Percentiles rank a stretch among this genome's conserved stretches.
phyloP scores from a whole-genome alignment of 2,113 vertebrate genomes.

The Plotosus lineatus region DNA sequence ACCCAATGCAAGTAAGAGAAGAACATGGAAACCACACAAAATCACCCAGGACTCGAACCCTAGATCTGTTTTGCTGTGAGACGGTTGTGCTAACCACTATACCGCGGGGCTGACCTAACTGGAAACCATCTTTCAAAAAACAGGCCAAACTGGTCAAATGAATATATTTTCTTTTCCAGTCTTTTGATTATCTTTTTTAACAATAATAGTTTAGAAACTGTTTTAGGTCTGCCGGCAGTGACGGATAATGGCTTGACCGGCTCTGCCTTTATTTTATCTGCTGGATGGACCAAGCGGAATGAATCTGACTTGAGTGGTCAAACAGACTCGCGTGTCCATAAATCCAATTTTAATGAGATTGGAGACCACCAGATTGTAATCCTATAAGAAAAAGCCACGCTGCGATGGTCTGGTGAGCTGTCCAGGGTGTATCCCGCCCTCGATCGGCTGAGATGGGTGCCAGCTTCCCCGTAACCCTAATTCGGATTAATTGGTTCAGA shows the following conservation, averaged over 20 bases:
- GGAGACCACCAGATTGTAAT: background rate
- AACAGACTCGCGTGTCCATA: background rate
- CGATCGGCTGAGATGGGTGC: no score
- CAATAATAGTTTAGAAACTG: background rate
- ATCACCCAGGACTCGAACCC: no score
- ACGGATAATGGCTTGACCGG: background rate
- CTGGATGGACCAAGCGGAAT: background rate
- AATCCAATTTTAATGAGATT: constrained; percentile 11
- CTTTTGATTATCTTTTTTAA: no score
- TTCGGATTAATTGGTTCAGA: no score
- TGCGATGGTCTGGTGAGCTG: no score
- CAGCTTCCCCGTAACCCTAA: no score
- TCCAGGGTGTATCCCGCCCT: no score
- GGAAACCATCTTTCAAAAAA: background rate
- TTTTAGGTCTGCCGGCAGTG: background rate
- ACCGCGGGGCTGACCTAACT: no score
- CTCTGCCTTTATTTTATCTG: background rate
- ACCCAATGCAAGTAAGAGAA: no score
- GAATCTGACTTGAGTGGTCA: background rate
- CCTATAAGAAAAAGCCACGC: background rate
- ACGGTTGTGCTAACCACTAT: no score
- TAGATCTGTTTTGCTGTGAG: no score
- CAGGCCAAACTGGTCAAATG: background rate
- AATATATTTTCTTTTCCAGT: background rate
- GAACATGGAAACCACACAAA: no score